Percentiles rank a stretch among this genome's conserved stretches.
These are phyloP conservation scores for Onychostruthus taczanowskii DNA, from an alignment of 2,113 vertebrate genomes.

Conservation along the genomic window DNA sequence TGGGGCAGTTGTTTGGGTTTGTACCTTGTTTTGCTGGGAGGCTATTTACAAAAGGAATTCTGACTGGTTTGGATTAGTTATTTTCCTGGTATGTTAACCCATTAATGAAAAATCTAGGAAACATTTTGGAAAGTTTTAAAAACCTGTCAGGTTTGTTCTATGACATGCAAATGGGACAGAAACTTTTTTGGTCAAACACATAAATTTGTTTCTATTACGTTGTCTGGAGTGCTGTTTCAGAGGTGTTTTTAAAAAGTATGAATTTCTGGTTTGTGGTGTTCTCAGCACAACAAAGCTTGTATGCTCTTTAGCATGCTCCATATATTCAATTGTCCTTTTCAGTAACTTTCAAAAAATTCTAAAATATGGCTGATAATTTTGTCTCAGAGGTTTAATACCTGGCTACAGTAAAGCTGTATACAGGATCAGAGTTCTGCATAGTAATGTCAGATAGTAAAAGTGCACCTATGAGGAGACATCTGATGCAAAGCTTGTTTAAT, in stretches of 20 bases:
- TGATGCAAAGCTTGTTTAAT: neutral
- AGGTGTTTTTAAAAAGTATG: neutral
- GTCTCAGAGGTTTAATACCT: neutral
- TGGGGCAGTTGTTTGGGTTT: neutral
- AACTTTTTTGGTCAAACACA: neutral
- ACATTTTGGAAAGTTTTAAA: neutral
- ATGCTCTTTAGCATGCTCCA: neutral
- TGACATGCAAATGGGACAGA: neutral
- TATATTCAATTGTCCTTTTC: neutral
- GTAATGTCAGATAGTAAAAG: neutral
- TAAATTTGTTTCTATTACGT: accelerated
- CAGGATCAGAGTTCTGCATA: neutral
- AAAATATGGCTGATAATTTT: neutral
- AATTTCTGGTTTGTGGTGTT: neutral
- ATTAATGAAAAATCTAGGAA: neutral
- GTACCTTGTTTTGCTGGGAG: neutral
- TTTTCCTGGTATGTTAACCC: neutral
- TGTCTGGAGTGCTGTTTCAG: neutral
- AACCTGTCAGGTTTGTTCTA: neutral
- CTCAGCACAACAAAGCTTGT: neutral
- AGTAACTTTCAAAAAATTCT: neutral
- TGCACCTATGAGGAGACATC: neutral
- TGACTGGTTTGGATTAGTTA: neutral
- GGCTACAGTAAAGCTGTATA: neutral
- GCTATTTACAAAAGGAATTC: neutral